Evolutionary conservation across 2,797 vertebrate species (phyloP), one percentile per base, ranked within the genome.

Genomic region (Fistularia commersonii): DNA sequence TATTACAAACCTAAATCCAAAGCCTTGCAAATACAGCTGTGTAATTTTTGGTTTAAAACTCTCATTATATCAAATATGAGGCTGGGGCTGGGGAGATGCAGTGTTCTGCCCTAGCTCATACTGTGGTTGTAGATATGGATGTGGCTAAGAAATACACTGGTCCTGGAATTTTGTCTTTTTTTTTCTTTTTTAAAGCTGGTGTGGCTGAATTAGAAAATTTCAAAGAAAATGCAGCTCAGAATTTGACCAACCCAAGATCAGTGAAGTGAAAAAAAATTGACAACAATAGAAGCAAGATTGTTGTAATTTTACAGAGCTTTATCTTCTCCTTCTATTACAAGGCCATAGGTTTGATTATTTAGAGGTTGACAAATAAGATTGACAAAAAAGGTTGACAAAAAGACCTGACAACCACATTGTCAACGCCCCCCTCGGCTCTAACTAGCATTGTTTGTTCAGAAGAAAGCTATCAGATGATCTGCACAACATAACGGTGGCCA

Each of bases 401-500:
- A n/a, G n/a, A n/a, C n/a, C n/a, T n/a, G n/a, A n/a, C n/a, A n/a
- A n/a, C n/a, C n/a, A n/a, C n/a, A 69, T 77, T 78, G 66, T 61
- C 5, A 65, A 57, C 77, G 56, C 54, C 61, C 74, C 61, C 49
- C 45, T 74, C 64, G 61, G 69, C 42, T 47, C 54, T 45, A 61
- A 73, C 69, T 41, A 45, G 70, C 71, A 85, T 84, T 85, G 84
- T 85, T 87, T 80, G 83, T 64, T 59, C 38, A 81, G 79, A 77
- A 83, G 78, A 86, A 85, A 83, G 79, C 82, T 87, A 86, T 87
- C 86, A 66, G 72, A 89, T 90, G 90, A 93, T 93, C 91, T 92
- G 90, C 69, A 80, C 82, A 78, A 77, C 88, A 93, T 93, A 93
- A 93, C 86, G 80, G 76, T 84, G 88, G 87, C 87, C 89, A 89